Evolutionary conservation across 2,113 vertebrate genomes (phyloP).

Genomic region (Merops nubicus): DNA sequence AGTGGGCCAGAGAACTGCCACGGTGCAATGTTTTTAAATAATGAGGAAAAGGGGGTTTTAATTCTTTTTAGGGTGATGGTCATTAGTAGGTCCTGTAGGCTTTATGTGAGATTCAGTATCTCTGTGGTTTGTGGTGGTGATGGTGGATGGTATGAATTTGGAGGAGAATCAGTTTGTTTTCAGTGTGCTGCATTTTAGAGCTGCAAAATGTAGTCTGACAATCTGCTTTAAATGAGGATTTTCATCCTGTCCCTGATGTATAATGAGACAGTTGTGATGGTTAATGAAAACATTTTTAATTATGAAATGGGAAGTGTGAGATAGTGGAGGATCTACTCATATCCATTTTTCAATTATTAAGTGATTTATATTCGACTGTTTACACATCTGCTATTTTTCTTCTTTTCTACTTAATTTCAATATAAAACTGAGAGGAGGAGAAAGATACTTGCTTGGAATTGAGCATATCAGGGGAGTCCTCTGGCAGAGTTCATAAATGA

Average conservation of each 20-base stretch:
- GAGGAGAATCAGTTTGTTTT: background rate
- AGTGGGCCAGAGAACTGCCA: background rate
- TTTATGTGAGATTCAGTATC: background rate
- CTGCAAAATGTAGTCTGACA: background rate
- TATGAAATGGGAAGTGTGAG: background rate
- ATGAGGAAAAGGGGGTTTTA: background rate
- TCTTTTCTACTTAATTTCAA: background rate
- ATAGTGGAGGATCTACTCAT: background rate
- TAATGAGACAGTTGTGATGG: background rate
- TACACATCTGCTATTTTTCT: background rate
- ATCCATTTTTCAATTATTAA: background rate
- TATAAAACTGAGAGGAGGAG: background rate
- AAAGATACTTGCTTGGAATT: background rate
- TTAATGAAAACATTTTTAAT: background rate
- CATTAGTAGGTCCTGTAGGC: background rate
- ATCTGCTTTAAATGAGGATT: background rate
- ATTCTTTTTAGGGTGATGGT: background rate
- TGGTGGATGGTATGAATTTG: background rate
- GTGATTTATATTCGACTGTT: background rate
- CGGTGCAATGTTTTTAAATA: background rate
- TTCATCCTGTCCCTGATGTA: background rate
- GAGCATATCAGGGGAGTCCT: background rate
- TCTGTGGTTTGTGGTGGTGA: background rate
- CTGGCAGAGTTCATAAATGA: background rate
- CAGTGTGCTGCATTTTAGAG: background rate